Percentiles rank a stretch among this genome's conserved stretches.
Evolutionary conservation across 2,113 vertebrate genomes (phyloP).

Genomic region (Gracilinanus agilis): DNA sequence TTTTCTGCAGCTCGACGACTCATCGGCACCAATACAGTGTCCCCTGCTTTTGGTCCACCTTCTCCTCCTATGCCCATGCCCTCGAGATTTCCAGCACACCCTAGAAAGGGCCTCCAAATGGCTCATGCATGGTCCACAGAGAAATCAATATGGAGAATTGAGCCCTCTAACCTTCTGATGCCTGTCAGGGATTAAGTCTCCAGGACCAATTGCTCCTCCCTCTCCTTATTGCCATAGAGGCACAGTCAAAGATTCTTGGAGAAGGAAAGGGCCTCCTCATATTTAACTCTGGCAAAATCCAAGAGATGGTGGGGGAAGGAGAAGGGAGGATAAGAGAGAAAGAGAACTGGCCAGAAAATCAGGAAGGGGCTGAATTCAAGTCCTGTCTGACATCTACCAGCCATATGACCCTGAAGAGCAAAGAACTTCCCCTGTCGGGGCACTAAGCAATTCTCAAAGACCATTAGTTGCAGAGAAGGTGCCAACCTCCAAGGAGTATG

Average conservation of each 20-base stretch:
- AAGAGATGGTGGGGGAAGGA: background rate
- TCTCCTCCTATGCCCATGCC: slow-evolving; percentile 18
- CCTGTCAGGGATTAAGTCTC: background rate
- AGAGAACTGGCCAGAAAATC: background rate
- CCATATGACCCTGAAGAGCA: too few relatives aligned
- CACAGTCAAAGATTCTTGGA: too few relatives aligned
- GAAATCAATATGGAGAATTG: background rate
- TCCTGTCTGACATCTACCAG: background rate
- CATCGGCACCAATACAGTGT: slow-evolving; percentile 62
- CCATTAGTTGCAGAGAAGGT: too few relatives aligned
- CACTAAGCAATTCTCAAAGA: too few relatives aligned
- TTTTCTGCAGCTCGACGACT: slow-evolving; percentile 70
- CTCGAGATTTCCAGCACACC: background rate
- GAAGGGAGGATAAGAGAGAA: background rate
- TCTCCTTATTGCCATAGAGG: background rate
- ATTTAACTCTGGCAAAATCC: background rate
- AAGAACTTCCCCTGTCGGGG: too few relatives aligned
- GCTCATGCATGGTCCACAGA: background rate
- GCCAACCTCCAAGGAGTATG: too few relatives aligned
- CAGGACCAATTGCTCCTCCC: too few relatives aligned
- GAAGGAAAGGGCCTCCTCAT: background rate
- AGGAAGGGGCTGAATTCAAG: background rate
- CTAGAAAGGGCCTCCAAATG: background rate
- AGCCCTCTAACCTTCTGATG: background rate
- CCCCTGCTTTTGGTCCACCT: slow-evolving; percentile 38